These are phyloP conservation scores for Furcula furcula DNA, from an alignment of 2,888 invertebrate genomes.

Conservation along the genomic window DNA sequence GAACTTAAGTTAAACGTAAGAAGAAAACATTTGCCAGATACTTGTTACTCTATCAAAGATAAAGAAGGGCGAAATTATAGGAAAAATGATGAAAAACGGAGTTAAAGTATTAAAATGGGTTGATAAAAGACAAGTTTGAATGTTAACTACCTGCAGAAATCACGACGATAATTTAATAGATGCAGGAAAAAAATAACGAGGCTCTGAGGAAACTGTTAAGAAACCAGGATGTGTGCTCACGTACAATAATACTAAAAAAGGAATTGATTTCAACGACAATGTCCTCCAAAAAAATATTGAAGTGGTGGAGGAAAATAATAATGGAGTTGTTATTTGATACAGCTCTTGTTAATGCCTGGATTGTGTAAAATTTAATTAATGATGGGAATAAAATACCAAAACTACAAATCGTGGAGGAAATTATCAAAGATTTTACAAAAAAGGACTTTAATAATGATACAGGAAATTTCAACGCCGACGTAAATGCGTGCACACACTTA, in stretches of 20 bases:
- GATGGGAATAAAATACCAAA: not conserved
- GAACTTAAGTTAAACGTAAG: conserved; percentile 23
- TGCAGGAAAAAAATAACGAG: conserved; percentile 22
- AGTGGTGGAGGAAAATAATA: conserved; percentile 21
- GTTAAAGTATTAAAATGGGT: conserved; percentile 26
- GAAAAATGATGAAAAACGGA: conserved; percentile 22
- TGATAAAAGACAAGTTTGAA: conserved; percentile 21
- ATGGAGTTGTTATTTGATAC: conserved; percentile 21
- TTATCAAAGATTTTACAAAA: no score
- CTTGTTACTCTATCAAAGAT: conserved; percentile 15
- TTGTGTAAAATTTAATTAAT: not conserved
- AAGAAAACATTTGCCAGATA: conserved; percentile 24
- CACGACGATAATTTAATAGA: conserved; percentile 17
- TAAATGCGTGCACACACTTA: no score
- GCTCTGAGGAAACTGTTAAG: conserved; percentile 18
- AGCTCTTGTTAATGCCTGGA: conserved; percentile 11
- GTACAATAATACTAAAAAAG: conserved; percentile 21
- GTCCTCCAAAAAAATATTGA: conserved; percentile 17
- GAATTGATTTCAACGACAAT: conserved; percentile 6
- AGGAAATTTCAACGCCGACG: no score
- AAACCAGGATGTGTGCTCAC: conserved; percentile 4
- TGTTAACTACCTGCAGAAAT: conserved; percentile 26
- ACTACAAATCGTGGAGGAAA: no score
- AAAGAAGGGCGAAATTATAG: conserved; percentile 26
- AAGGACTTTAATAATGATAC: no score